Conservation (phyloP, 2,797 vertebrate genomes). For the Gadopsis marmoratus region DNA sequence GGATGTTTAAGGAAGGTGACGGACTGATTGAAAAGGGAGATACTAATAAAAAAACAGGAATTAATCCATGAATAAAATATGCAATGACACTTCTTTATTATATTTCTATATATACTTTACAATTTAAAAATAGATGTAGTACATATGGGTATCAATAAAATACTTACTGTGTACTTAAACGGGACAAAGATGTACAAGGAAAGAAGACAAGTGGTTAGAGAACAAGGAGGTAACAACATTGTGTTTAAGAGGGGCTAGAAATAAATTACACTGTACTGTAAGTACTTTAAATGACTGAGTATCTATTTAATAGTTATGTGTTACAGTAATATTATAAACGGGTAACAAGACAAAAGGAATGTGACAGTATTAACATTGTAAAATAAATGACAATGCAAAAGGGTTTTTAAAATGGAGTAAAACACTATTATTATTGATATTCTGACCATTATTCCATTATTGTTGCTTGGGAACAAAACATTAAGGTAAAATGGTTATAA, state of each 20-base stretch:
- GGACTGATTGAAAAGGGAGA: constrained; percentile 1
- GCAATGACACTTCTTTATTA: neutral
- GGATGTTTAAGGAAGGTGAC: neutral
- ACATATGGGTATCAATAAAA: neutral
- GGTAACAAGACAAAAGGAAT: neutral
- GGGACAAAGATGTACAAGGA: neutral
- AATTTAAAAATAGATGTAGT: neutral
- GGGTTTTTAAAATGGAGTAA: neutral
- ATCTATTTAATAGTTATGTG: neutral
- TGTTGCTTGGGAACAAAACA: neutral
- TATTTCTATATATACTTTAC: neutral
- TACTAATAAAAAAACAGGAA: neutral
- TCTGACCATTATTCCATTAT: neutral
- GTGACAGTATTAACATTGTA: neutral
- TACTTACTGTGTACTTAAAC: neutral
- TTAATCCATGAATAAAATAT: neutral
- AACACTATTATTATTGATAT: neutral
- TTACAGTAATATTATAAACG: neutral
- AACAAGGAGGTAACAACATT: neutral
- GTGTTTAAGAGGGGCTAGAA: neutral
- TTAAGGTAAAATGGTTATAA: neutral
- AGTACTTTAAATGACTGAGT: neutral
- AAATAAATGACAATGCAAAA: neutral
- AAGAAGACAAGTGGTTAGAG: neutral
- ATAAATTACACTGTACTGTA: neutral